Conservation (phyloP, 2,888 invertebrate genomes). For the Eristalis arbustorum region DNA sequence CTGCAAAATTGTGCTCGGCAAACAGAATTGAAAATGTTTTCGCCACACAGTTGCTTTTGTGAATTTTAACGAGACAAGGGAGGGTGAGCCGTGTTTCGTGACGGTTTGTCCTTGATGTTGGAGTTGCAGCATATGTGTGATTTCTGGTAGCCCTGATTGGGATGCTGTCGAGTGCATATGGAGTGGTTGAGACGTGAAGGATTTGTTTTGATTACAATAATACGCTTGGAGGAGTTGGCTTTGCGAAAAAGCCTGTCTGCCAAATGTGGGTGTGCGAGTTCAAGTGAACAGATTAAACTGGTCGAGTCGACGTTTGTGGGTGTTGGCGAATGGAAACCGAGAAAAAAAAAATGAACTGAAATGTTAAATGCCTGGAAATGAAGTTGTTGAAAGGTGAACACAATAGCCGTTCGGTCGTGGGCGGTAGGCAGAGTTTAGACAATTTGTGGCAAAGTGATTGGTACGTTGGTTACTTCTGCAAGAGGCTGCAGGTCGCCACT, state of each 20-base stretch:
- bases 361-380: not conserved
- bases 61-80: slow-evolving; percentile 52
- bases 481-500: no score
- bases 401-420: not conserved
- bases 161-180: not conserved
- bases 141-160: not conserved
- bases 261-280: not conserved
- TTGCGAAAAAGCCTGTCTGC: not conserved
- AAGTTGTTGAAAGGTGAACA: not conserved
- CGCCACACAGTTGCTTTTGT: slow-evolving; percentile 55
- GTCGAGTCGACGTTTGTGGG: not conserved
- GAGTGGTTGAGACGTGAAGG: not conserved
- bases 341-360: not conserved
- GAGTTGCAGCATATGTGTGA: not conserved
- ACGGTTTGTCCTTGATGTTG: not conserved
- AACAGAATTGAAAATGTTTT: slow-evolving; percentile 63
- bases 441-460: not conserved
- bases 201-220: slow-evolving; percentile 9
- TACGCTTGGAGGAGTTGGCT: not conserved
- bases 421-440: not conserved
- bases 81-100: not conserved
- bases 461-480: not conserved
- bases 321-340: not conserved
- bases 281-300: not conserved
- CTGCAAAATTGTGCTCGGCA: slow-evolving; percentile 65